Evolutionary conservation across 2,797 vertebrate species (phyloP), one percentile per base, ranked within the genome.

Genomic region (Aplochiton taeniatus): DNA sequence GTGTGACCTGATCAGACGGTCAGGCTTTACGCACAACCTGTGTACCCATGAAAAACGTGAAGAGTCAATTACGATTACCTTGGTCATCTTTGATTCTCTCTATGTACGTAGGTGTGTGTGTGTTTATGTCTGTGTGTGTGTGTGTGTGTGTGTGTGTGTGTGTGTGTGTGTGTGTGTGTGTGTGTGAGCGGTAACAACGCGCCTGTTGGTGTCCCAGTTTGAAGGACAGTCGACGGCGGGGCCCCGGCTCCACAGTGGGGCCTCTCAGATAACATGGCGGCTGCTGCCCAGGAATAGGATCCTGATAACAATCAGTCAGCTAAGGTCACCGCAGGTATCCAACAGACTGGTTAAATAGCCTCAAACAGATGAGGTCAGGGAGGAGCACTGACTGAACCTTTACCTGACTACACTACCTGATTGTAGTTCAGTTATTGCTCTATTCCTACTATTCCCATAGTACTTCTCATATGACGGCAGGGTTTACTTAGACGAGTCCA

Each of bases 291-390:
- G 72, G 73, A 83, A 85, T 72, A 19, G 70, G 72, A 85, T 57
- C 69, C 79, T 53, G 80, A 87, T 83, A 86, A 66, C 73, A 72
- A 87, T 85, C 78, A 65, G 69, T 64, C 45, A 58, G 58, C 70
- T 79, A 61, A 78, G 76, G 78, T 86, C 66, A 70, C n/a, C 44
- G 62, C 77, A 78, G 80, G 73, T 68, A 71, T 44, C 63, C 61
- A 44, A 73, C 59, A 60, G 62, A 46, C 19, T 1, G 49, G 49
- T 42, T 46, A 31, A 47, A 51, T 61, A 59, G 58, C 58, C 6
- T 54, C 58, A 56, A 47, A 53, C 18, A 42, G 58, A 51, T 56
- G 14, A 63, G 19, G 20, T 55, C 12, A 55, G 53, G 31, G 31
- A 31, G 31, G 31, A 31, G 31, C 31, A 6, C 31, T 31, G 31